Conservation (phyloP, 35 echinoderm and acorn worm genomes). For the Ophioderma brevispina region DNA sequence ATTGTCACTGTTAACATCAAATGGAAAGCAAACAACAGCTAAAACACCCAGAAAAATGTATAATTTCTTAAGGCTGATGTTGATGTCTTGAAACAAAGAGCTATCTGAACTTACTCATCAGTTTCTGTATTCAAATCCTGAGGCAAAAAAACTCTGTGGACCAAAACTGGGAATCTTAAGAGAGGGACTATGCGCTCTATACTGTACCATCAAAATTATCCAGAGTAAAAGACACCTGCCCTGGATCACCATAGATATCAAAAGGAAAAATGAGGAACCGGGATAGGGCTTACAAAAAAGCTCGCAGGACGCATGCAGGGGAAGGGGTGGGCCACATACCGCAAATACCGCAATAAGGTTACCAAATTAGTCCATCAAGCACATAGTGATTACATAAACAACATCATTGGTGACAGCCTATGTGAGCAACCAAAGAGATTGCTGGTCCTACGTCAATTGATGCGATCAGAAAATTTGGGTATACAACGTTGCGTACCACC, state of each 20-base stretch:
- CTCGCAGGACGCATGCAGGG: not conserved
- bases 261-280: slow-evolving; percentile 47
- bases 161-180: not conserved
- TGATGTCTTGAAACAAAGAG: not conserved
- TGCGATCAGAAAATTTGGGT: not conserved
- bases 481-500: no score
- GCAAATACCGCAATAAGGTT: slow-evolving; percentile 15
- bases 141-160: not conserved
- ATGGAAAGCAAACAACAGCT: not conserved
- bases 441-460: not conserved
- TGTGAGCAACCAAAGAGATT: slow-evolving; percentile 9
- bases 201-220: slow-evolving; percentile 30
- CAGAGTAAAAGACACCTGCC: slow-evolving; percentile 9
- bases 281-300: slow-evolving; percentile 6
- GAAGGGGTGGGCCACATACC: slow-evolving; percentile 13
- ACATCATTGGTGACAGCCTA: slow-evolving; percentile 18
- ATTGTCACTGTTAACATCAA: not conserved
- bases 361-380: slow-evolving; percentile 21
- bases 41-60: slow-evolving; percentile 7
- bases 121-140: slow-evolving; percentile 18
- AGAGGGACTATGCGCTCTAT: not conserved
- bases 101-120: not conserved
- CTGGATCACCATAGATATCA: not conserved
- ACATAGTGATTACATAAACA: slow-evolving; percentile 29
- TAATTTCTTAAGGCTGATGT: not conserved